Evolutionary conservation across 2,797 vertebrate species (phyloP), one percentile per base, ranked within the genome.

Genomic region (Odontamblyopus lacepedii): DNA sequence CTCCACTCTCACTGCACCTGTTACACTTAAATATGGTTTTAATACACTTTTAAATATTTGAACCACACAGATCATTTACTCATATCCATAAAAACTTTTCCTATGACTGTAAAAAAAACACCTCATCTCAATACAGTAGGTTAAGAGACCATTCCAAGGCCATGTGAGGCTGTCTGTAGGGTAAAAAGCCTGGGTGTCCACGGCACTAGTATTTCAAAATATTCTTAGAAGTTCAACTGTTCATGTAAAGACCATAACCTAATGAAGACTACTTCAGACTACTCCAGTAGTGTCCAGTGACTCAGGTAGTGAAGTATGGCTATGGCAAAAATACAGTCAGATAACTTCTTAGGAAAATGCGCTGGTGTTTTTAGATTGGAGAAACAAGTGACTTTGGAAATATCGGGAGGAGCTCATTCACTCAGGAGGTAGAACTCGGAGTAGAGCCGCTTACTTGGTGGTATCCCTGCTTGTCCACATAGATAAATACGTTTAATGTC

Each of bases 11-110:
- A 26, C 30, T 26, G 53, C 66, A 56, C 30, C 66, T 68, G 66
- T 16, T 57, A 56, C 9, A 23, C 66, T 26, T 66, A 66, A 53
- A 51, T 32, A 67, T 53, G 27, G 27, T 32, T 67, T 67, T 53
- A 67, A 67, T 67, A 4, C 48, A 27, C 3, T 27, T 48, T 50
- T 66, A 66, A 50, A 50, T 7, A 50, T 66, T 15, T 51, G 2
- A 50, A 5, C 16, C 18, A 30, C 15, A 51, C 44, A 16, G 32
- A 30, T 51, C 30, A 56, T 38, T 23, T 38, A 30, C 30, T 51
- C 30, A 38, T 23, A 68, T 23, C 30, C 19, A 15, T 51, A 5
- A 51, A 15, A 30, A 51, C 44, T 30, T 53, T 44, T 23, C 6
- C 18, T 41, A n/a, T 48, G 63, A 8, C 38, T 19, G 12, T 15